Conservation (phyloP, 2,888 invertebrate genomes). For the Autographa pulchrina region DNA sequence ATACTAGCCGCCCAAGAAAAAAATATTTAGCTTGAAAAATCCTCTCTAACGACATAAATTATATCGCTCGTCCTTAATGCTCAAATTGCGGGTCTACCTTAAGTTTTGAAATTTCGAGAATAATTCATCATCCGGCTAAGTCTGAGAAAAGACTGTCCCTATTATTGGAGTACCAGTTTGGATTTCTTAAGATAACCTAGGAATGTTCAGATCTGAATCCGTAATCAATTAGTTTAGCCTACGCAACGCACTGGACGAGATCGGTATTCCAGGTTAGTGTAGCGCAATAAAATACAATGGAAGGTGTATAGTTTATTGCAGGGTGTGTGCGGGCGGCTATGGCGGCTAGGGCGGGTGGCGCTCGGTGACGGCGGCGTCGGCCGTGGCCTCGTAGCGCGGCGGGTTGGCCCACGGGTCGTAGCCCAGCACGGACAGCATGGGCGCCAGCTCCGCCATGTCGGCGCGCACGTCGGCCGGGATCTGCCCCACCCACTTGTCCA, state of each 20-base stretch:
- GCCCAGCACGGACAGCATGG: constrained; percentile 97
- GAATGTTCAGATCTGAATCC: neutral
- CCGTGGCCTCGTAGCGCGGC: constrained; percentile 96
- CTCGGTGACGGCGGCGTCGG: constrained; percentile 58
- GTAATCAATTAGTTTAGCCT: neutral
- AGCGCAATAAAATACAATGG: constrained; percentile 76
- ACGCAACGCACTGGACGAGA: neutral
- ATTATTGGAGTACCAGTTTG: neutral
- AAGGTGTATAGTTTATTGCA: constrained; percentile 40
- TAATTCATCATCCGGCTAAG: too few relatives aligned
- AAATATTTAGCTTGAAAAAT: too few relatives aligned
- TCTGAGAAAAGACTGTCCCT: too few relatives aligned
- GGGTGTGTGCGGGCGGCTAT: constrained; percentile 44
- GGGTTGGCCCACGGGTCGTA: constrained; percentile 99
- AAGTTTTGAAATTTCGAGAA: too few relatives aligned
- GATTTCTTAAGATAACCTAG: neutral
- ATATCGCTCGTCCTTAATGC: too few relatives aligned
- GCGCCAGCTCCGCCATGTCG: constrained; percentile 98
- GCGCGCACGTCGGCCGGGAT: constrained; percentile 97
- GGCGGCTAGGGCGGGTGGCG: constrained; percentile 54
- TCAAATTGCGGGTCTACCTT: too few relatives aligned
- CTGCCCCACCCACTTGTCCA: constrained; percentile 97
- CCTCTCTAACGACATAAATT: too few relatives aligned
- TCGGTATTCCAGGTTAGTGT: neutral
- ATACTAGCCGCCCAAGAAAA: too few relatives aligned